Percentiles rank a stretch among this genome's conserved stretches.
phyloP scores from a whole-genome alignment of 2,797 vertebrate species.

The Pseudochaenichthys georgianus region DNA sequence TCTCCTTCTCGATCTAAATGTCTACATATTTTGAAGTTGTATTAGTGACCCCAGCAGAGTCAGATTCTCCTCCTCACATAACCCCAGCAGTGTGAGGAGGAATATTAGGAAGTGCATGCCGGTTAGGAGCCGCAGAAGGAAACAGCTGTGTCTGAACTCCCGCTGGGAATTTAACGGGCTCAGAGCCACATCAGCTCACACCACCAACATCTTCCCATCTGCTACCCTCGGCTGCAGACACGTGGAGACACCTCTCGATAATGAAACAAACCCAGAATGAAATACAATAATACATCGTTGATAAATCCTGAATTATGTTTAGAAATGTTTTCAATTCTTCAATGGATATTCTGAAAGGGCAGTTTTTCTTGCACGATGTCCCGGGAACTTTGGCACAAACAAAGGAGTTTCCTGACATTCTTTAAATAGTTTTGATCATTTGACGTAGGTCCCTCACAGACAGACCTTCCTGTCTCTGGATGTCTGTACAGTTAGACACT shows the following conservation, averaged over 20 bases:
- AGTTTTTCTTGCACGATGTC: no score
- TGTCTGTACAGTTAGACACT: no score
- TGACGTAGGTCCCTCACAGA: no score
- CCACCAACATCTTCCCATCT: neutral
- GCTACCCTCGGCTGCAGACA: conserved; percentile 7
- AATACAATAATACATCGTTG: neutral
- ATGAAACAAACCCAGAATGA: neutral
- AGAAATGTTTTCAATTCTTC: no score
- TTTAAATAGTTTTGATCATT: no score
- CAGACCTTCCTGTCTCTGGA: no score
- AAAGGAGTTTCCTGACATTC: no score
- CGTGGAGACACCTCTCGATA: neutral
- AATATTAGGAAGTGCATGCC: conserved; percentile 25
- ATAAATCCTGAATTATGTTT: no score
- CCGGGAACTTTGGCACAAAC: no score
- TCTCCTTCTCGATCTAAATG: neutral
- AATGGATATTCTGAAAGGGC: no score
- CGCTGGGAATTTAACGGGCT: conserved; percentile 16
- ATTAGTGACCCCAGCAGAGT: neutral
- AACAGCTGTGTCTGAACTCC: conserved; percentile 49
- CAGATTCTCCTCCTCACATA: neutral
- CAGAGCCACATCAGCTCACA: conserved; percentile 27
- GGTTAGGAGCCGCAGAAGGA: conserved; percentile 11
- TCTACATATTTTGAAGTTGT: neutral
- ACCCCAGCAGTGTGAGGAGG: neutral